Base-by-base conservation (phyloP, 23 tunicate genomes). In the Phallusia fumigata region DNA sequence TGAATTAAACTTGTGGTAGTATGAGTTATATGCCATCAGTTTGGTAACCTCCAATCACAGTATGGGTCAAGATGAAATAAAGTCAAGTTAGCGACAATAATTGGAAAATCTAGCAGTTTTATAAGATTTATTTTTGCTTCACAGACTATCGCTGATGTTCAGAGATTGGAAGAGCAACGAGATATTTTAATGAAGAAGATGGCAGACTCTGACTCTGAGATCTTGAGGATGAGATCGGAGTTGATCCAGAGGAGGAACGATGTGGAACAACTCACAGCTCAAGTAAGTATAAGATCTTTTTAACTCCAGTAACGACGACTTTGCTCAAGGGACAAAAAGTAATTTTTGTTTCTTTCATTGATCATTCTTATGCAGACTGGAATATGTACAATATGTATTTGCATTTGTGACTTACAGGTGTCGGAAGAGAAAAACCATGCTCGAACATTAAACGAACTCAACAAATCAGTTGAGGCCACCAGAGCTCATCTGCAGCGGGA, bases 401-500 rank as follows among this genome's bases (percentile, higher is more conserved):
- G n/a, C n/a, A n/a, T n/a, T n/a, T 40, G 47, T 40, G 16, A 13
- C 18, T 0, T 21, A 73, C 76, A 90, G 95, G 83, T 90, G 28
- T 21, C 33, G 22, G 98, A 94, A 75, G 94, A 94, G 65, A 89
- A 88, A 36, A 85, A 88, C 44, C 90, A 96, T 83, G 85, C 88
- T 0, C 83, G 75, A 36, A 88, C 89, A 22, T 73, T 96, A 16
- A 91, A 82, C 31, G 99, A 90, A 64, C 64, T 90, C 72, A 91
- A 90, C 87, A 90, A 90, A 78, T 88, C 95, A 0, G 80, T 96
- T 13, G 99, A 96, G 31, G 88, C 87, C 11, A 90, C 96, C 11
- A 74, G 96, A 80, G 99, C 99, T 0, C 95, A 91, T 74, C 77
- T 96, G 40, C 99, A 96, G 44, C 79, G 96, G 19, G 96, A 91